Evolutionary conservation across 37 sponge, comb jelly and placozoan species (phyloP), one percentile per base, ranked within the genome.

Genomic region (Hexactinellida sp.): DNA sequence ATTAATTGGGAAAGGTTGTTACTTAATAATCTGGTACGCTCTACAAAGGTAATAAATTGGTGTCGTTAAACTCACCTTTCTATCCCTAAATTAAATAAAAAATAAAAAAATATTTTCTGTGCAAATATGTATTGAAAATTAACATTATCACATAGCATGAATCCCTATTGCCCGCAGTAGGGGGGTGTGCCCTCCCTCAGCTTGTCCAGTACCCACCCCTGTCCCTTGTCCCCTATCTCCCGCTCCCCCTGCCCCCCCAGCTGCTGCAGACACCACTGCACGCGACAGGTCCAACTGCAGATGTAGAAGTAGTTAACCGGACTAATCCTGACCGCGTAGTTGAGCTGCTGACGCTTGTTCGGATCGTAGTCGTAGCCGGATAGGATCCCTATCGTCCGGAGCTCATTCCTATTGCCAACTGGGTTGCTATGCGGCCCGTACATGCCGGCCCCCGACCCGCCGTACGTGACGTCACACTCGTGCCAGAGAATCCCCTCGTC

Each of bases 221-320:
- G 19, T 28, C 76, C 76, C 3, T n/a, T 23, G 3, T 28, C 76
- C 34, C 30, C 34, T 23, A 63, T 63, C 76, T 63, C 76, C 76
- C 76, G 3, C 13, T n/a, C 13, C 3, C 5, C 30, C 76, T n/a
- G 19, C 76, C 13, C 76, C 3, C 28, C 13, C 76, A 63, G 76
- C 76, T 63, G 76, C 3, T 28, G 19, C 76, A 63, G 5, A n/a
- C 76, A 63, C 76, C 76, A 63, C 3, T 63, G 19, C 76, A 63
- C 5, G 19, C 13, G 76, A 63, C 76, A 63, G 76, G 28, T 63
- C 76, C 76, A 63, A n/a, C 32, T 32, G 13, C 76, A 63, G 76
- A 63, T 63, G 76, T 63, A 63, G 76, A 63, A 63, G 76, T 63
- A 63, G 34, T 63, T 63, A n/a, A n/a, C 13, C 5, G 76, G 76